phyloP scores from a whole-genome alignment of 2,797 vertebrate genomes.

The Decapterus maruadsi region DNA sequence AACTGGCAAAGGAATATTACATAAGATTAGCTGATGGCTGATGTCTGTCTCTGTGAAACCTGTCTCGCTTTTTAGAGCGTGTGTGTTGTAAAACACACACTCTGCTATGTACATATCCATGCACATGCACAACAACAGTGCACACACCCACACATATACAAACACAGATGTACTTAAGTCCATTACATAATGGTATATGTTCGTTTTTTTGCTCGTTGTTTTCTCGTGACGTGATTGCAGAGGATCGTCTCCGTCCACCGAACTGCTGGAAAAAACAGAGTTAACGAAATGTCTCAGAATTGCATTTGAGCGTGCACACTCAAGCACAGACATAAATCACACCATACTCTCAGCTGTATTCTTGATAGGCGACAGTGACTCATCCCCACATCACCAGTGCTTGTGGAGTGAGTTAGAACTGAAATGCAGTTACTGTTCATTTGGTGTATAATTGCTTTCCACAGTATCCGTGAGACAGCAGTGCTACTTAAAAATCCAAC shows the following conservation, averaged over 20 bases:
- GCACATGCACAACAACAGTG: slow-evolving; percentile 47
- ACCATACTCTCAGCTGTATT: slow-evolving; percentile 54
- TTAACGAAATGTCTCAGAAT: slow-evolving; percentile 45
- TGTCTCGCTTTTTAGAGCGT: slow-evolving; percentile 43
- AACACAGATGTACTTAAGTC: slow-evolving; percentile 62
- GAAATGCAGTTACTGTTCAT: slow-evolving; percentile 70
- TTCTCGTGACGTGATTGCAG: slow-evolving; percentile 27
- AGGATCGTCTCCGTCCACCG: slow-evolving; percentile 43
- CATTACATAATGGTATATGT: slow-evolving; percentile 72
- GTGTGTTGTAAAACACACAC: slow-evolving; percentile 58
- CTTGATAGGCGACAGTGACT: slow-evolving; percentile 70
- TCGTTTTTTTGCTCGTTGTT: slow-evolving; percentile 24
- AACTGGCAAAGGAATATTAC: slow-evolving; percentile 76
- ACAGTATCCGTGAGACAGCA: slow-evolving; percentile 60
- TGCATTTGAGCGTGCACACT: slow-evolving; percentile 10
- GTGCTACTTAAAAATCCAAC: slow-evolving; percentile 34
- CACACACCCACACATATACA: slow-evolving; percentile 65
- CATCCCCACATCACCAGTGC: slow-evolving; percentile 59
- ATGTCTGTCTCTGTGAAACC: slow-evolving; percentile 50
- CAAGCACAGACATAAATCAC: slow-evolving; percentile 32
- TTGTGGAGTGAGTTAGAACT: slow-evolving; percentile 71
- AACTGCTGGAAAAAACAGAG: slow-evolving; percentile 28
- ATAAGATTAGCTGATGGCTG: slow-evolving; percentile 78
- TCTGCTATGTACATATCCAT: slow-evolving; percentile 48
- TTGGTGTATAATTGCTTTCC: slow-evolving; percentile 66